Evolutionary conservation across 2,113 vertebrate species (phyloP), one percentile per base, ranked within the genome.

Genomic region (Sinocyclocheilus rhinocerous): DNA sequence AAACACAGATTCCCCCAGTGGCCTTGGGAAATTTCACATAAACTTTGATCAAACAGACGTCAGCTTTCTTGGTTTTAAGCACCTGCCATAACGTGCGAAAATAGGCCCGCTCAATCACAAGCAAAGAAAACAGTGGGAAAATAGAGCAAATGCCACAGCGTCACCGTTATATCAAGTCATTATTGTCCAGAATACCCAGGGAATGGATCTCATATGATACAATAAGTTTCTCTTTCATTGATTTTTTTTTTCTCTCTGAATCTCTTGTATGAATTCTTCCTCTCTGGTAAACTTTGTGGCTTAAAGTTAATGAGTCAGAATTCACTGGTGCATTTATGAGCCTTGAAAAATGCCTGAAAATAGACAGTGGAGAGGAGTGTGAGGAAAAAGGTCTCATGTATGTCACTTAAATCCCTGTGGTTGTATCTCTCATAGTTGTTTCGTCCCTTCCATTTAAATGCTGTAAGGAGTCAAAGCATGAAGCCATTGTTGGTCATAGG

Each of bases 1-100:
- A 98, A 98, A 98, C 96, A 97, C 95, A 90, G 93, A 93, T 94
- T 97, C 96, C 97, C 97, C 67, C 87, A 93, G 96, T 95, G 95
- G 96, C 95, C 94, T 93, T 86, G 88, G 91, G 96, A 96, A 97
- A 98, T 98, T 97, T 97, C 93, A 91, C 93, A 94, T 99, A 99
- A 99, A 97, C 97, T 96, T 95, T 97, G 96, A 96, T 97, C 97
- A 99, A 99, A 98, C 97, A 96, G 92, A 93, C 93, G 92, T 95
- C 94, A 93, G 94, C 95, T 95, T 94, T 94, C 70, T 90, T 87
- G 93, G 93, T 94, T 95, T 94, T 93, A 93, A 86, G 91, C 92
- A 88, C 90, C 93, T 92, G 89, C 92, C 92, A 90, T 90, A 90
- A 91, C 85, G 89, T 92, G 88, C 91, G 91, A 90, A 95, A 95